Conservation (phyloP, 2,888 invertebrate species). For the Coelinius sp. region DNA sequence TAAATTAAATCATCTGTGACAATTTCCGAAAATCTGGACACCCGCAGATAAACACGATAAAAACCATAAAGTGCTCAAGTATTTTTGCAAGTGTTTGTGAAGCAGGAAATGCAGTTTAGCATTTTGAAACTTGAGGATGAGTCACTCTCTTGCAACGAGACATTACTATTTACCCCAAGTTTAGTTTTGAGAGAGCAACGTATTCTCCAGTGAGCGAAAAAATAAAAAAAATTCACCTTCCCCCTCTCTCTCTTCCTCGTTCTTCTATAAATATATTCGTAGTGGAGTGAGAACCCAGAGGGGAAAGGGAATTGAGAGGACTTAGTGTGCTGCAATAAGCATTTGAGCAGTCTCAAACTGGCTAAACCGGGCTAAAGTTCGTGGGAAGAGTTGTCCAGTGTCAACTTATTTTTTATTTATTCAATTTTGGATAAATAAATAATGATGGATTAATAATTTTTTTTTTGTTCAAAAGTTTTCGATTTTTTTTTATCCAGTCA, state of each 20-base stretch:
- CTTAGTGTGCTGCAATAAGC: conserved; percentile 27
- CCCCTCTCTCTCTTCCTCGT: background rate
- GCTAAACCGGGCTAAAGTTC: conserved; percentile 10
- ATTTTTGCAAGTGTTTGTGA: conserved; percentile 22
- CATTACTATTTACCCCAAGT: background rate
- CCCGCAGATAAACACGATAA: background rate
- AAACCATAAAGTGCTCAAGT: background rate
- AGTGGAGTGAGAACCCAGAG: background rate
- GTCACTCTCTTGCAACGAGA: background rate
- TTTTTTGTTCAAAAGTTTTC: too few relatives aligned
- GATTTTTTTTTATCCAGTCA: too few relatives aligned
- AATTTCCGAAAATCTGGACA: background rate
- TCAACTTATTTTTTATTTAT: too few relatives aligned
- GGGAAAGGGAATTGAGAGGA: conserved; percentile 28
- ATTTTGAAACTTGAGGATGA: background rate
- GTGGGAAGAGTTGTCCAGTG: conserved; percentile 28
- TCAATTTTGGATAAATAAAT: too few relatives aligned
- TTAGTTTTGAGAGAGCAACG: background rate
- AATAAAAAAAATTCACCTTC: too few relatives aligned
- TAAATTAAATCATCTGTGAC: background rate
- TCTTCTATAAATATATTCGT: conserved; percentile 34
- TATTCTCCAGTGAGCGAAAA: background rate
- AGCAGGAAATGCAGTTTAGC: background rate
- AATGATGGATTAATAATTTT: too few relatives aligned
- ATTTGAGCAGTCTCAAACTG: background rate